Evolutionary conservation across 2,113 vertebrate species (phyloP).

Genomic region (Antechinus stuartii): DNA sequence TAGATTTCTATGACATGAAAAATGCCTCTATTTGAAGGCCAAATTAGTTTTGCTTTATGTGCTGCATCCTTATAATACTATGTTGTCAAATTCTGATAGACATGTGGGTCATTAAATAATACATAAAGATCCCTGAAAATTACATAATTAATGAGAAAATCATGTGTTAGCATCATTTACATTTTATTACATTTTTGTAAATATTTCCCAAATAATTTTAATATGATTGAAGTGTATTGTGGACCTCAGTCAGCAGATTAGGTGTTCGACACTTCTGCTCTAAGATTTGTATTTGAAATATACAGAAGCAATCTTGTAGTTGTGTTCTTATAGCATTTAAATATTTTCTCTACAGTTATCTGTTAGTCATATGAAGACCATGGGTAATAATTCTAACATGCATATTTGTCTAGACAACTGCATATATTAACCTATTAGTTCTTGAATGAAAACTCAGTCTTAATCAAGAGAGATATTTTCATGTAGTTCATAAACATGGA

Average conservation of each 20-base stretch:
- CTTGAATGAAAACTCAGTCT: slow-evolving; percentile 59
- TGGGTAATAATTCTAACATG: slow-evolving; percentile 47
- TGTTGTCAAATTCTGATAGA: not conserved
- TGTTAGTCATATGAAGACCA: slow-evolving; percentile 54
- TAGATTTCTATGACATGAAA: slow-evolving; percentile 2
- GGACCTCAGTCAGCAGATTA: not conserved
- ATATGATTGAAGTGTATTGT: not conserved
- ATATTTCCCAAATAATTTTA: not conserved
- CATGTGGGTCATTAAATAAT: not conserved
- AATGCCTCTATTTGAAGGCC: slow-evolving; percentile 65
- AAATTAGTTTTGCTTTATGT: slow-evolving; percentile 70
- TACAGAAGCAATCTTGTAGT: not conserved
- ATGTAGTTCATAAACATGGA: slow-evolving; percentile 66
- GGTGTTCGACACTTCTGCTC: not conserved
- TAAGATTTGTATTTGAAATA: slow-evolving; percentile 24
- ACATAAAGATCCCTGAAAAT: not conserved
- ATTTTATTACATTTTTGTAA: not conserved
- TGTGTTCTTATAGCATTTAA: slow-evolving; percentile 18
- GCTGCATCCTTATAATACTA: not conserved
- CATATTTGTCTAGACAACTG: slow-evolving; percentile 67
- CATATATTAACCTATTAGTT: slow-evolving; percentile 54
- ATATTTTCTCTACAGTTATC: slow-evolving; percentile 21
- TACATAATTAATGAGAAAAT: not conserved
- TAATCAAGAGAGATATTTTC: slow-evolving; percentile 53
- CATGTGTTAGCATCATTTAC: not conserved